Evolutionary conservation across 2,113 vertebrate genomes (phyloP).

Genomic region (Xiphophorus hellerii): DNA sequence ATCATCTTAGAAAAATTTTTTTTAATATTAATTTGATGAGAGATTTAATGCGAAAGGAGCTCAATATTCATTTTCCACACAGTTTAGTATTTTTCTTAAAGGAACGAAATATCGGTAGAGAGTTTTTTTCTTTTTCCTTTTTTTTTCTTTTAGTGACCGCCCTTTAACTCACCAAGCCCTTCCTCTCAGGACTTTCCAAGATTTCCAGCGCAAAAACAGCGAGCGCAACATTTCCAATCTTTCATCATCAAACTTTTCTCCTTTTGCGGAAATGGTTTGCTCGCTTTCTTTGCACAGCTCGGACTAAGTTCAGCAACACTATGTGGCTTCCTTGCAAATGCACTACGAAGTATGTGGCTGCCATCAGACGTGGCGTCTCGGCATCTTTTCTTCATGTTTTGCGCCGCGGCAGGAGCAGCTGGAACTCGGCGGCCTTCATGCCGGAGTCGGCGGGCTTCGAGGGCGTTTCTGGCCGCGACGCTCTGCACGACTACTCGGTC

Average conservation of each 20-base stretch:
- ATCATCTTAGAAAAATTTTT: neutral
- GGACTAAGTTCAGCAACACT: accelerated
- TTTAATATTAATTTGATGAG: neutral
- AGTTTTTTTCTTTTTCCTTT: neutral
- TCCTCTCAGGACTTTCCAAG: constrained; percentile 34
- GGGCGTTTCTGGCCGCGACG: constrained; percentile 58
- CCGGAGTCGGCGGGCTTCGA: constrained; percentile 76
- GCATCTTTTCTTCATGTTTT: neutral
- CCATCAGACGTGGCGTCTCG: constrained; percentile 1
- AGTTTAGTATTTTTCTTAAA: neutral
- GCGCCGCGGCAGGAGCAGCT: constrained; percentile 22
- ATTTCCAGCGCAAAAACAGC: neutral
- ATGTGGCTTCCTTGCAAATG: constrained; percentile 49
- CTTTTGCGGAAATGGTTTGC: constrained; percentile 1
- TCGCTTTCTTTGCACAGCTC: neutral
- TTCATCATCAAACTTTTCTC: neutral
- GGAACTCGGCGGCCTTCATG: constrained; percentile 75
- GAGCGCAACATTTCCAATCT: neutral
- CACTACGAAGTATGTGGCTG: constrained; percentile 2
- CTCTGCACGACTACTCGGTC: constrained; percentile 78
- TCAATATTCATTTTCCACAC: neutral
- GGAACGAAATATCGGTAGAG: constrained; percentile 14
- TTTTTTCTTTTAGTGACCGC: constrained; percentile 32
- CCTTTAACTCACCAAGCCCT: constrained; percentile 49
- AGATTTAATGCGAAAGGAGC: neutral